Percentiles rank a stretch among this genome's conserved stretches.
phyloP scores from a whole-genome alignment of 2,888 invertebrate genomes.

The Thymelicus lineola region DNA sequence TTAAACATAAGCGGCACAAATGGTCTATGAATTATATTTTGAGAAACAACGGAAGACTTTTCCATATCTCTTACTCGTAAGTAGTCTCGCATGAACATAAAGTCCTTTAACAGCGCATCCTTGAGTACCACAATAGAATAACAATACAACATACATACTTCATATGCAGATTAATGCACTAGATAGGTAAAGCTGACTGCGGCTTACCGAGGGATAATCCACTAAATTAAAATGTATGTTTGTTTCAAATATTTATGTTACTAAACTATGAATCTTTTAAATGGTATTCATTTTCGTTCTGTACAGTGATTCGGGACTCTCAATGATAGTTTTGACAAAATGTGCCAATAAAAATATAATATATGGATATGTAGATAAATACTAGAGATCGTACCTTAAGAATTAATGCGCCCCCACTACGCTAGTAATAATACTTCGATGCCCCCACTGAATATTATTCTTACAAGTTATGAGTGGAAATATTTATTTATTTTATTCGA shows the following conservation, averaged over 20 bases:
- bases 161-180: slow-evolving; percentile 33
- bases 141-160: slow-evolving; percentile 24
- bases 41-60: slow-evolving; percentile 6
- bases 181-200: slow-evolving; percentile 30
- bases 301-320: too few species aligned
- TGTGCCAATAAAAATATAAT: too few species aligned
- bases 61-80: slow-evolving; percentile 26
- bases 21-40: not conserved
- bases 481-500: too few species aligned
- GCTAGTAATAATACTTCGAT: too few species aligned
- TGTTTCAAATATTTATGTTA: not conserved
- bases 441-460: too few species aligned
- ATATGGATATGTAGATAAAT: too few species aligned
- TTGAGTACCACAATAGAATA: slow-evolving; percentile 31
- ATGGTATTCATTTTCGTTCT: too few species aligned
- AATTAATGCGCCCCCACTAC: too few species aligned
- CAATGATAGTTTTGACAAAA: too few species aligned
- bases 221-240: not conserved
- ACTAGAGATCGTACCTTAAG: too few species aligned
- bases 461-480: too few species aligned
- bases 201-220: slow-evolving; percentile 9
- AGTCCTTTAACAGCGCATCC: slow-evolving; percentile 29
- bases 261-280: too few species aligned
- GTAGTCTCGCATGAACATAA: slow-evolving; percentile 33
- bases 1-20: not conserved